Evolutionary conservation across 2,113 vertebrate species (phyloP).

Genomic region (Hypanus sabinus): DNA sequence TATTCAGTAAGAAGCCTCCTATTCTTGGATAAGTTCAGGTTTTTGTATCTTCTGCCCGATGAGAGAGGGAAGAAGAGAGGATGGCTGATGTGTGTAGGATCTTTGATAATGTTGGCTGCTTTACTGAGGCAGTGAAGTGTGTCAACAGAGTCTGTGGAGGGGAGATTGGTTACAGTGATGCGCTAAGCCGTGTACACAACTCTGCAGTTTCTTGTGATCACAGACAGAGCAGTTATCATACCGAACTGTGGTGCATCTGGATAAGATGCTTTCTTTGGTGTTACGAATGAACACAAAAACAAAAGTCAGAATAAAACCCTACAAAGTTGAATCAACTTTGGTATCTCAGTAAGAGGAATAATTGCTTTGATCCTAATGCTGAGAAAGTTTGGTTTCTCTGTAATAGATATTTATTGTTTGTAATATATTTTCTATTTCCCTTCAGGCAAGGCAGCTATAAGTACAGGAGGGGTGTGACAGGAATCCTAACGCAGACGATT

Average conservation of each 20-base stretch:
- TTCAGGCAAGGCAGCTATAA: constrained; percentile 60
- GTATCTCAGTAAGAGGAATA: not conserved
- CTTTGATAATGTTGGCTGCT: too few species aligned
- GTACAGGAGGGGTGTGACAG: constrained; percentile 67
- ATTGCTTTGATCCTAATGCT: not conserved
- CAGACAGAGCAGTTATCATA: too few species aligned
- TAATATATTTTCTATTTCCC: constrained; percentile 28
- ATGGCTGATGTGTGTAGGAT: too few species aligned
- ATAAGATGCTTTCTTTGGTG: too few species aligned
- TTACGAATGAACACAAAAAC: not conserved
- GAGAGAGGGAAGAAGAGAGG: too few species aligned
- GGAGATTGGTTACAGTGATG: too few species aligned
- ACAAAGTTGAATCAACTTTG: not conserved
- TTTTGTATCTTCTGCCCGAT: too few species aligned
- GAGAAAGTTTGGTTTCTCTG: not conserved
- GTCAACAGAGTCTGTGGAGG: too few species aligned
- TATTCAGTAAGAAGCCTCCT: not conserved
- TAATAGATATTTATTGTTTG: not conserved
- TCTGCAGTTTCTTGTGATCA: too few species aligned
- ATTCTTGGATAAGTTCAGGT: not conserved
- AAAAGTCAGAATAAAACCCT: not conserved
- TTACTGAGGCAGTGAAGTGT: too few species aligned
- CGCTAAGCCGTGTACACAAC: too few species aligned
- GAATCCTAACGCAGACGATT: constrained; percentile 56
- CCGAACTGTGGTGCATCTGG: too few species aligned